Percentiles rank a stretch among this genome's conserved stretches.
These are phyloP conservation scores for Ennomos fuscantarius DNA, from an alignment of 2,888 invertebrate genomes.

Conservation along the genomic window DNA sequence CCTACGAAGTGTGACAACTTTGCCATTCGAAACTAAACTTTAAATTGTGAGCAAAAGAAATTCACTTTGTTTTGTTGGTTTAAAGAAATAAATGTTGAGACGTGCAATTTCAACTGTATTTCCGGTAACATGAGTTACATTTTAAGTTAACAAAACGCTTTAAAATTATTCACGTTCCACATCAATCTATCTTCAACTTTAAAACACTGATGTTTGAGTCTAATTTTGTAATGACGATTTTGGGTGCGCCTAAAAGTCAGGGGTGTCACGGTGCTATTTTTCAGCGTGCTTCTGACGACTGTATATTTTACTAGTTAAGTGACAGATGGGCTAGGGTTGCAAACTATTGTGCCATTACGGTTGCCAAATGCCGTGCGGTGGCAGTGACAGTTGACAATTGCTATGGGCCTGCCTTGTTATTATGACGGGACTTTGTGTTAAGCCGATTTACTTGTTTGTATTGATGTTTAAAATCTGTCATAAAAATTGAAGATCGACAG, in stretches of 20 bases:
- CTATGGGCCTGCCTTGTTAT: conserved; percentile 54
- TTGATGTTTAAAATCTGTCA: conserved; percentile 30
- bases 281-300: conserved; percentile 81
- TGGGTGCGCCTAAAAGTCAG: conserved; percentile 49
- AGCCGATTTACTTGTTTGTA: conserved; percentile 35
- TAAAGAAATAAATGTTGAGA: conserved; percentile 77
- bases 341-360: conserved; percentile 83
- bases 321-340: conserved; percentile 82
- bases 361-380: conserved; percentile 73
- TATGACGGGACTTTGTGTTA: conserved; percentile 28
- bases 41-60: conserved; percentile 52
- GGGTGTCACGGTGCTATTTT: conserved; percentile 78
- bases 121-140: conserved; percentile 84
- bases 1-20: conserved; percentile 49
- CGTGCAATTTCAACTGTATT: conserved; percentile 84
- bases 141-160: conserved; percentile 84
- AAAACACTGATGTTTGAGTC: conserved; percentile 41
- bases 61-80: conserved; percentile 50
- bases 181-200: conserved; percentile 62
- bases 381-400: conserved; percentile 77
- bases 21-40: conserved; percentile 49
- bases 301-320: conserved; percentile 84
- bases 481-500: conserved; percentile 16
- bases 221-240: conserved; percentile 22
- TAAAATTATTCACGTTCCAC: conserved; percentile 72